Percentiles rank a stretch among this genome's conserved stretches.
Conservation (phyloP, 2,113 vertebrate species). For the Alligator mississippiensis region DNA sequence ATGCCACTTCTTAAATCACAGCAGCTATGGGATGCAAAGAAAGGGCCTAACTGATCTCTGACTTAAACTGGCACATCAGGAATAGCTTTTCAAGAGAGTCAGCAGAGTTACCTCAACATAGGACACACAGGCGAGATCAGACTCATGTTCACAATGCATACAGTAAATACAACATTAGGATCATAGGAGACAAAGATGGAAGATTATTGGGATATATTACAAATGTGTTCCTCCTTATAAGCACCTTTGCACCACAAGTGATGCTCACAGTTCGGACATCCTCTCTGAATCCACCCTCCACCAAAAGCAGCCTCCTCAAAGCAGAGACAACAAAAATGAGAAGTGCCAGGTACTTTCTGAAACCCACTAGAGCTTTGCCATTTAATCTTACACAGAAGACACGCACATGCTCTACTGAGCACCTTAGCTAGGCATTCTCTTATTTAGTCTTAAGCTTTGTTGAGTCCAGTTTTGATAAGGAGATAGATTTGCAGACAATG, state of each 20-base stretch:
- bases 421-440: neutral
- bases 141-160: neutral
- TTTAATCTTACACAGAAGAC: neutral
- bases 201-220: rapidly evolving
- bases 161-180: neutral
- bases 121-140: neutral
- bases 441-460: neutral
- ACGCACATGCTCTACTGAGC: neutral
- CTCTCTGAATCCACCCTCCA: neutral
- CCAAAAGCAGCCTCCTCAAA: neutral
- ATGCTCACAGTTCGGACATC: rapidly evolving
- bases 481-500: neutral
- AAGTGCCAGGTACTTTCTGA: neutral
- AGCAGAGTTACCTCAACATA: neutral
- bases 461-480: neutral
- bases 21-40: neutral
- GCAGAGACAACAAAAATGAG: neutral
- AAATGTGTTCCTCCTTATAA: neutral
- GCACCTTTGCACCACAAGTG: rapidly evolving
- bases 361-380: neutral
- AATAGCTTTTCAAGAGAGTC: neutral
- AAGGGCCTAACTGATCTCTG: neutral
- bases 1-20: neutral
- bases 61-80: neutral
- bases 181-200: neutral